Evolutionary conservation across 2,113 vertebrate genomes (phyloP), one percentile per base, ranked within the genome.

Genomic region (Poecile atricapillus): DNA sequence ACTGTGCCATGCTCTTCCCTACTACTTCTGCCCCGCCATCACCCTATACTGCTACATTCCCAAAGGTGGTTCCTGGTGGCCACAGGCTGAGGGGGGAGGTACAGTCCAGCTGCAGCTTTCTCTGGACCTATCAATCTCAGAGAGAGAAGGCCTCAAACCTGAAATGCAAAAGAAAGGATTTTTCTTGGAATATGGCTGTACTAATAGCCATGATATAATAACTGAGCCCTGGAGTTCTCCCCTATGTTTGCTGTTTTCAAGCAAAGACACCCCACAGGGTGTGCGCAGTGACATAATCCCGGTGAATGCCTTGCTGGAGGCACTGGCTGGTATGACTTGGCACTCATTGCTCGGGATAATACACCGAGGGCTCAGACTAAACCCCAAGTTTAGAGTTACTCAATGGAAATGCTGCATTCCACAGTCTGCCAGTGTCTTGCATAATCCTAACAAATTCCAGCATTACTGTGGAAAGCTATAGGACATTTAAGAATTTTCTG

Each of bases 251-350:
- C 1, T 1, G 19, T 50, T 87, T 44, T 13, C 28, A n/a, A 73
- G 20, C 12, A 39, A 39, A 39, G 39, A 39, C 39, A 15, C 79
- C 44, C 67, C 47, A 17, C 27, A 84, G 39, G 74, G 41, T 3
- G 5, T 15, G 33, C 50, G 23, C 0, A 0, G 33, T 25, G 41
- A 22, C 0, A 0, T 18, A 56, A 76, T 69, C 73, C 44, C 8
- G 1, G 37, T 0, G 15, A 0, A 11, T 39, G 56, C 21, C 43
- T 90, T 44, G 19, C 33, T 82, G 80, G 60, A 71, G 69, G 19
- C 76, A 30, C 68, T 47, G 6, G 2, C 52, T 78, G 52, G 44
- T 0, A 0, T 87, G 73, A 78, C 53, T 87, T 82, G 83, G 80
- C 83, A 30, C 33, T n/a, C 21, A 49, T 59, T 22, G 19, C 17